Evolutionary conservation across 2,888 invertebrate species (phyloP).

Genomic region (Drosophila lacicola): DNA sequence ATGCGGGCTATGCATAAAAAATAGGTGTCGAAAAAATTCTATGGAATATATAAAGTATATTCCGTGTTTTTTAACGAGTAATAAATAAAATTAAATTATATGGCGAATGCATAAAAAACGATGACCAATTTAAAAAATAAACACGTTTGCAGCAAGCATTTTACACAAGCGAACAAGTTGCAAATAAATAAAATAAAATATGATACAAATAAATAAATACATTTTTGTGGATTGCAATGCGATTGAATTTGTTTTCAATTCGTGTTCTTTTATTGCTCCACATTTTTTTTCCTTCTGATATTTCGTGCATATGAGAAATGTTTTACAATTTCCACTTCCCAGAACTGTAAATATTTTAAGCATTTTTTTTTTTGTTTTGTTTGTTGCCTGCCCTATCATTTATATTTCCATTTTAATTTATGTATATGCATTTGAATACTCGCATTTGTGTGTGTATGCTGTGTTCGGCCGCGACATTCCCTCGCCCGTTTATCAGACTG

Average conservation of each 20-base stretch:
- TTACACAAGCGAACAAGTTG: conserved; percentile 45
- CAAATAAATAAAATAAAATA: conserved; percentile 41
- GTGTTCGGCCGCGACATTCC: not conserved
- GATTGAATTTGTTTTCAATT: conserved; percentile 50
- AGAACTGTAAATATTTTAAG: conserved; percentile 73
- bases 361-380: conserved; percentile 42
- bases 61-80: conserved; percentile 34
- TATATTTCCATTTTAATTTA: conserved; percentile 78
- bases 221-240: conserved; percentile 60
- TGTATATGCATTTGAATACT: conserved; percentile 67
- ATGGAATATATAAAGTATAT: conserved; percentile 72
- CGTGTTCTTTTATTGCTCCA: conserved; percentile 13
- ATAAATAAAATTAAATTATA: conserved; percentile 80
- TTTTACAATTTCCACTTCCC: conserved; percentile 72
- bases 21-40: conserved; percentile 12
- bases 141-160: conserved; percentile 63
- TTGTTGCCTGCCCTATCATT: conserved; percentile 49
- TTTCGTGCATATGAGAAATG: conserved; percentile 57
- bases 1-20: conserved; percentile 48
- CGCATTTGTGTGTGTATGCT: conserved; percentile 9
- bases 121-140: conserved; percentile 74
- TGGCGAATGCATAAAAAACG: conserved; percentile 59
- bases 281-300: conserved; percentile 22
- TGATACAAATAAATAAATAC: conserved; percentile 60
- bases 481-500: conserved; percentile 2